Evolutionary conservation across 1,140 invertebrate genomes (phyloP).

Genomic region (Cepaea nemoralis): DNA sequence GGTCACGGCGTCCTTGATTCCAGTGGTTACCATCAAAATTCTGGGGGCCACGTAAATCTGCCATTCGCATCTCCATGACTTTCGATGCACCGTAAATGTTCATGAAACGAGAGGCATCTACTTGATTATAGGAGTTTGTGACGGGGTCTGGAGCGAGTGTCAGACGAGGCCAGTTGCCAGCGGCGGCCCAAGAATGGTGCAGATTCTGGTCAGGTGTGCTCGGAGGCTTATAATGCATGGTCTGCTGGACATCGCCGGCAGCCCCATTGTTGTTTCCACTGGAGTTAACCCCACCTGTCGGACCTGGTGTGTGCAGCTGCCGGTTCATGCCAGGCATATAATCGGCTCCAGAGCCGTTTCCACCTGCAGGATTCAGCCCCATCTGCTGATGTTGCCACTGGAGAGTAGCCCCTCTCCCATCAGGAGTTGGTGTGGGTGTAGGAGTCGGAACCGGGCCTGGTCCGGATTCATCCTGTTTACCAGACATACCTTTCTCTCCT

Average conservation of each 20-base stretch:
- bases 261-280: slow-evolving; percentile 6
- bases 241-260: slow-evolving; percentile 26
- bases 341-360: not conserved
- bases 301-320: slow-evolving; percentile 36
- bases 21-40: slow-evolving; percentile 31
- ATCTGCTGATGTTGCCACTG: slow-evolving; percentile 33
- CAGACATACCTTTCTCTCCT: slow-evolving; percentile 13
- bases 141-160: not conserved
- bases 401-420: not conserved
- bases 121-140: slow-evolving; percentile 28
- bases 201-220: slow-evolving; percentile 35
- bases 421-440: slow-evolving; percentile 22
- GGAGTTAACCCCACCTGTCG: not conserved
- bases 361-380: slow-evolving; percentile 16
- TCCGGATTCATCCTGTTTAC: slow-evolving; percentile 25
- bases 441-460: slow-evolving; percentile 29
- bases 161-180: slow-evolving; percentile 26
- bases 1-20: slow-evolving; percentile 36
- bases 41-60: slow-evolving; percentile 31
- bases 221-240: slow-evolving; percentile 36
- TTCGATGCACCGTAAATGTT: slow-evolving; percentile 38
- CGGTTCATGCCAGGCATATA: slow-evolving; percentile 28
- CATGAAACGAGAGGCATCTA: slow-evolving; percentile 36
- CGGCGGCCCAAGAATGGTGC: slow-evolving; percentile 30
- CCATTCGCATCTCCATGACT: slow-evolving; percentile 41